A percentile compares a stretch with the other conserved stretches of the same genome.
Conservation (phyloP, 2,797 vertebrate species). For the Coluber constrictor region DNA sequence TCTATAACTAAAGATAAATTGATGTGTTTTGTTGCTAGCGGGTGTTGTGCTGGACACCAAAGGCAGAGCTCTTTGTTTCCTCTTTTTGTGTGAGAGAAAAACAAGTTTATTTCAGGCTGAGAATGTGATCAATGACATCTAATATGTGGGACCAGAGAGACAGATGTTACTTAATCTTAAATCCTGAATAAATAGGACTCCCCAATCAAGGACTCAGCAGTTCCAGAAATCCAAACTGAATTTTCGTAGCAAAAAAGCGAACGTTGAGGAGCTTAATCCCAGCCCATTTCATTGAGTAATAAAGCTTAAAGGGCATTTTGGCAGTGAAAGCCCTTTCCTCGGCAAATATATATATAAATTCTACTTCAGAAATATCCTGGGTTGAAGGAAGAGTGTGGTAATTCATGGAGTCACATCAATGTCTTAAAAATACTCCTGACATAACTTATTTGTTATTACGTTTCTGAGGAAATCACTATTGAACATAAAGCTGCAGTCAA, state of each 20-base stretch:
- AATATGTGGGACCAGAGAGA: background rate
- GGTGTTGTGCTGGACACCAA: background rate
- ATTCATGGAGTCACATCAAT: background rate
- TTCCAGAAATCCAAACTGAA: background rate
- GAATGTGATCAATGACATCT: background rate
- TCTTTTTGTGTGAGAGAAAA: background rate
- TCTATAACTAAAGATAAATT: background rate
- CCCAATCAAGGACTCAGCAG: background rate
- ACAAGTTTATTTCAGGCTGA: background rate
- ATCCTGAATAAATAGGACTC: background rate
- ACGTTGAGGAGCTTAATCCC: background rate
- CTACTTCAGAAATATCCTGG: background rate
- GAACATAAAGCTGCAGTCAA: background rate
- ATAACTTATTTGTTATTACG: background rate
- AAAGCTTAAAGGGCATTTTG: background rate
- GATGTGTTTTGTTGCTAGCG: background rate
- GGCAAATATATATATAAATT: background rate
- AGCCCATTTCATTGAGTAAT: background rate
- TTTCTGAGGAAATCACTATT: background rate
- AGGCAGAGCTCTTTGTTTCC: background rate
- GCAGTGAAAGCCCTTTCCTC: background rate
- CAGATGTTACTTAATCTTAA: background rate
- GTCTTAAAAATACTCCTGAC: background rate
- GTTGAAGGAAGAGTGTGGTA: background rate
- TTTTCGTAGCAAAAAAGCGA: background rate